Conservation (phyloP, 1,140 invertebrate species). For the Drosophila cardini region DNA sequence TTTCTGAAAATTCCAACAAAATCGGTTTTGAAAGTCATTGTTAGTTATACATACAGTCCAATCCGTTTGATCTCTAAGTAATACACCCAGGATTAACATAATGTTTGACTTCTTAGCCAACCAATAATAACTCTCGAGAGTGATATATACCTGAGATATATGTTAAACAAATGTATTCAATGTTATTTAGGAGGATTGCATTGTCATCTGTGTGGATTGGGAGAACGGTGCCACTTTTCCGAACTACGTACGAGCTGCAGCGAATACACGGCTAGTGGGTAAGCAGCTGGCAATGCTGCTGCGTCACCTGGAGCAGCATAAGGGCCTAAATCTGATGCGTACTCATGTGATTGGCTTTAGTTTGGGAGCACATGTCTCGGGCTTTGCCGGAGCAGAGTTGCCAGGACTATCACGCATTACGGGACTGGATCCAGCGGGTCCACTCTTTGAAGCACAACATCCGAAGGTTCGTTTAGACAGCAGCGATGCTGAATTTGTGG, state of each 20-base stretch:
- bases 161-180: no score
- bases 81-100: no score
- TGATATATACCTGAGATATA: no score
- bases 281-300: slow-evolving; percentile 94
- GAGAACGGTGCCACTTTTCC: slow-evolving; percentile 95
- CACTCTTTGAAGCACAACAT: slow-evolving; percentile 94
- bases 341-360: slow-evolving; percentile 97
- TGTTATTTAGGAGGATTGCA: slow-evolving; percentile 95
- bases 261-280: slow-evolving; percentile 96
- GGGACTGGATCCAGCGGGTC: slow-evolving; percentile 95
- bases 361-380: slow-evolving; percentile 95
- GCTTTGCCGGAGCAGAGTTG: slow-evolving; percentile 95
- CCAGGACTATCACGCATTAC: slow-evolving; percentile 94
- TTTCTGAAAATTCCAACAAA: no score
- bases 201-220: slow-evolving; percentile 98
- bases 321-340: slow-evolving; percentile 85
- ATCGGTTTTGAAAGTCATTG: no score
- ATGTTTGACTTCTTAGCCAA: no score
- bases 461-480: slow-evolving; percentile 92
- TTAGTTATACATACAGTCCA: no score
- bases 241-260: slow-evolving; percentile 96
- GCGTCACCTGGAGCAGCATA: slow-evolving; percentile 78
- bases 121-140: no score
- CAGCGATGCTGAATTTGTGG: slow-evolving; percentile 95
- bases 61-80: no score